Evolutionary conservation across 2,888 invertebrate species (phyloP), one percentile per base, ranked within the genome.

Genomic region (Caenorhabditis sp.): DNA sequence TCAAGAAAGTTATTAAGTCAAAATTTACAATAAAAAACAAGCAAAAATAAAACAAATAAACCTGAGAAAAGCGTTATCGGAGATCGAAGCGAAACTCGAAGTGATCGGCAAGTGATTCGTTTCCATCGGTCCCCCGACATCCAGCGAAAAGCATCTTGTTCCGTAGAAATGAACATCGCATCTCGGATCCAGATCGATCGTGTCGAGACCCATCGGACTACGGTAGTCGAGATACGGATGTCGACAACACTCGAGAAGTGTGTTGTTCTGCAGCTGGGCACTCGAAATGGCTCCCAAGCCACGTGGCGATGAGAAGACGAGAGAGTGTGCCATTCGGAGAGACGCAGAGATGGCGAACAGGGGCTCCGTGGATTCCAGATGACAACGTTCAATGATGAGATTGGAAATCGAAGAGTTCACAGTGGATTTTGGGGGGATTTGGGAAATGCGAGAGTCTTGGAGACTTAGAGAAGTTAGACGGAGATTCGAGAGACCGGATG

Each of bases 261-360:
- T 78, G 69, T 82, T 82, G 61, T 82, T 82, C 37, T 78, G 74
- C 13, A 82, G 53, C 53, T 82, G 72, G 20, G 82, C 82, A 32
- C 72, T 78, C 2, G 72, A 44, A 8, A 82, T 65, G 1, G 64
- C 58, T 1, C 78, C 82, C 18, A 82, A 32, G 5, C 78, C 74
- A 44, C 71, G 58, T 15, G 69, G 60, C 18, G 64, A 51, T 0
- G 78, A 72, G 50, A 82, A 82, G 28, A 82, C 69, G n/a, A 78
- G 26, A 1, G 82, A 78, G 51, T 82, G 26, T 6, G 51, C 18
- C 82, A 82, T 78, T 13, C 47, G 24, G 1, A 82, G 55, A 15
- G 47, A 62, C 15, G 26, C n/a, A 11, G 78, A 69, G 53, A 82
- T 44, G 11, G 61, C 58, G 51, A 82, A 82, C 8, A 82, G 44